These are phyloP conservation scores for Anhinga anhinga DNA, from an alignment of 2,113 vertebrate genomes.

Conservation along the genomic window DNA sequence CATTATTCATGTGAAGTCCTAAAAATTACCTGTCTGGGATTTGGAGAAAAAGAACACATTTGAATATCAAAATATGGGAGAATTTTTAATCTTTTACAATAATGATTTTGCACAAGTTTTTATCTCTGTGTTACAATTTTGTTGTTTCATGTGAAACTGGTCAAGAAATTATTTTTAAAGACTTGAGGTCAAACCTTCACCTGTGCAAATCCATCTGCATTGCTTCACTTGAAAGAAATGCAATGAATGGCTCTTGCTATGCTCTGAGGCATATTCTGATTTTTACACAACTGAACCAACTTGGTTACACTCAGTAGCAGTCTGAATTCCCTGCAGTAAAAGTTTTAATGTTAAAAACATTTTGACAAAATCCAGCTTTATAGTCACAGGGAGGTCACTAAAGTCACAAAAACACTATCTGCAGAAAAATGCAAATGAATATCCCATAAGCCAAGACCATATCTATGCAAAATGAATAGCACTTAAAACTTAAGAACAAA, in stretches of 20 bases:
- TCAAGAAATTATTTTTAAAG: not conserved
- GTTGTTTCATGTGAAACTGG: not conserved
- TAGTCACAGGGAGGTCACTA: conserved; percentile 20
- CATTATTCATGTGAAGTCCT: not conserved
- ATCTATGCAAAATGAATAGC: conserved; percentile 48
- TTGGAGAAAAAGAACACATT: not conserved
- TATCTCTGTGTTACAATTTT: not conserved
- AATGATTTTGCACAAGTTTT: not conserved
- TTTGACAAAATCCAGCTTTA: conserved; percentile 36
- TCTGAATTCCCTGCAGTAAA: not conserved
- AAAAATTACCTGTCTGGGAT: not conserved
- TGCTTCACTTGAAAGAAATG: conserved; percentile 4
- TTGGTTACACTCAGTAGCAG: not conserved
- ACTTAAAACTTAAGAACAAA: conserved; percentile 46
- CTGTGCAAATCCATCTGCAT: not conserved
- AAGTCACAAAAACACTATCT: conserved; percentile 34
- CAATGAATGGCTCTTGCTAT: not conserved
- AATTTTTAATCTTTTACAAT: not conserved
- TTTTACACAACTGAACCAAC: not conserved
- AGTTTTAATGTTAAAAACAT: conserved; percentile 27
- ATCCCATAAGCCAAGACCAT: conserved; percentile 32
- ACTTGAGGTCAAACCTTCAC: not conserved
- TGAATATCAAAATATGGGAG: not conserved
- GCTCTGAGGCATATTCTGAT: not conserved
- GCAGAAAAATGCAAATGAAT: conserved; percentile 36